Evolutionary conservation across 1,140 invertebrate species (phyloP).

Genomic region (Hirudo medicinalis): DNA sequence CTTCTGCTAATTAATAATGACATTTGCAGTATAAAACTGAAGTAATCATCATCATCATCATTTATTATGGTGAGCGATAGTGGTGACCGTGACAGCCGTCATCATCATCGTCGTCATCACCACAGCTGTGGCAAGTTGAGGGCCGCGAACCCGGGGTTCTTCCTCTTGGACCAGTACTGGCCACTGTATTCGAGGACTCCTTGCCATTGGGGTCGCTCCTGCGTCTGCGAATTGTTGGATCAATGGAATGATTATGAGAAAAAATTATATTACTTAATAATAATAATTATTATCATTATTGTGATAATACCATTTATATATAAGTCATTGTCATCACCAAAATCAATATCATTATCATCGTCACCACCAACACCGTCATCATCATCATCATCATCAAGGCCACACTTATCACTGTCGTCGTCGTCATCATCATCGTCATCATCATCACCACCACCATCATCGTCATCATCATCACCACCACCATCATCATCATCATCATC

Average conservation of each 20-base stretch:
- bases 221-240: constrained; percentile 21
- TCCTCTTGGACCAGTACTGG: constrained; percentile 46
- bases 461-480: neutral
- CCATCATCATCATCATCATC: neutral
- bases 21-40: neutral
- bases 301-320: too few species aligned
- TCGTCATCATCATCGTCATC: neutral
- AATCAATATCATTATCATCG: neutral
- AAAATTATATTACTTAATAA: too few species aligned
- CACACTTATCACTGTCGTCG: neutral
- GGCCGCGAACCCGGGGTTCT: constrained; percentile 49
- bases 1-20: neutral
- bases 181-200: constrained; percentile 53
- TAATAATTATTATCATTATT: too few species aligned
- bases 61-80: neutral
- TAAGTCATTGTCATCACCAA: too few species aligned
- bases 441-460: neutral
- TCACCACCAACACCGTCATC: neutral
- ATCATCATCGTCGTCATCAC: constrained; percentile 23
- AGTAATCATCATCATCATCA: neutral
- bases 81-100: neutral
- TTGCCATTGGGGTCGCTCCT: constrained; percentile 39
- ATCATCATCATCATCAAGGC: too few species aligned
- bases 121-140: constrained; percentile 36
- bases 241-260: neutral